These are phyloP conservation scores for Plutomurus gul DNA, from an alignment of 1,140 invertebrate species.

Conservation along the genomic window DNA sequence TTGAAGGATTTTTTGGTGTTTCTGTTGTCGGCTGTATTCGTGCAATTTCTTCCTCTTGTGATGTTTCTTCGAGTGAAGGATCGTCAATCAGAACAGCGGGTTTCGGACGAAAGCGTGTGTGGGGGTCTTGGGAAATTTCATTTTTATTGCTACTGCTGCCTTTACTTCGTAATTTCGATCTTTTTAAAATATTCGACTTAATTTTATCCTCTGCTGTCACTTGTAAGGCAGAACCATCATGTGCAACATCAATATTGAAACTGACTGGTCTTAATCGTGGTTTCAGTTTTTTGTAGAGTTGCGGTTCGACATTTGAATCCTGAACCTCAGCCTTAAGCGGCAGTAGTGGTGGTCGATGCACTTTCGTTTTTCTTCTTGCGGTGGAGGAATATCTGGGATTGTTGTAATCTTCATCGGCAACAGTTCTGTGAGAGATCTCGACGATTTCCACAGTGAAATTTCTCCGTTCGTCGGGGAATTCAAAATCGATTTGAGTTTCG, in stretches of 20 bases:
- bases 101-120: background rate
- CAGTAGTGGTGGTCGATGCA: background rate
- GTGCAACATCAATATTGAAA: background rate
- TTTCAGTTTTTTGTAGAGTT: background rate
- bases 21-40: background rate
- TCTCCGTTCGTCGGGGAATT: background rate
- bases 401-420: background rate
- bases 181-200: background rate
- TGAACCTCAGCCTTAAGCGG: background rate
- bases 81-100: background rate
- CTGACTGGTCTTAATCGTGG: background rate
- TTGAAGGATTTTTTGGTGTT: background rate
- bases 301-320: background rate
- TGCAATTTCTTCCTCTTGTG: background rate
- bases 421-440: background rate
- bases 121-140: background rate
- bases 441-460: conserved; percentile 30
- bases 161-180: background rate
- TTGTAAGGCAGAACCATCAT: background rate
- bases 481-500: background rate
- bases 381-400: background rate
- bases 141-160: too few relatives aligned
- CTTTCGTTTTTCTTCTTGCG: background rate
- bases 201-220: background rate
- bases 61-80: background rate